Conservation (phyloP, 2,888 invertebrate species). For the Xylocampa areola region DNA sequence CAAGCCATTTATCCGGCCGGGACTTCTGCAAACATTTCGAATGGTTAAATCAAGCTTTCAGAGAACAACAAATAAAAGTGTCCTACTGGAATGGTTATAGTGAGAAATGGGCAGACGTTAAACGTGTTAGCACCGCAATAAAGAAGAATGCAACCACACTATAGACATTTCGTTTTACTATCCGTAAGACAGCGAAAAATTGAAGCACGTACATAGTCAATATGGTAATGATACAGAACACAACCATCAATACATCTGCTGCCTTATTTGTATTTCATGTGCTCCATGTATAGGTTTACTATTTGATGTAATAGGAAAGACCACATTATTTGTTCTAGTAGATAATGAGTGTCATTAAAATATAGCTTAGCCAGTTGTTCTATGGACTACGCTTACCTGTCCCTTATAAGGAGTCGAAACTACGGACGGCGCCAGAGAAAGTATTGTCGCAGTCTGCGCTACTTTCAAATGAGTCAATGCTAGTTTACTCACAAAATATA, state of each 20-base stretch:
- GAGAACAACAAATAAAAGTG: constrained; percentile 72
- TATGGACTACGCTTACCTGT: constrained; percentile 44
- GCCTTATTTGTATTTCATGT: constrained; percentile 40
- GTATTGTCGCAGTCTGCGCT: constrained; percentile 36
- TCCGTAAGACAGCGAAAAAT: constrained; percentile 27
- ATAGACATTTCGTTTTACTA: constrained; percentile 46
- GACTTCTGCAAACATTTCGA: constrained; percentile 65
- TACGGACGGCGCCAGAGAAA: constrained; percentile 56
- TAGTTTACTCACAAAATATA: constrained; percentile 45
- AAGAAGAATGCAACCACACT: constrained; percentile 65
- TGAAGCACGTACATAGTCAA: constrained; percentile 31
- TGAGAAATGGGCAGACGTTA: constrained; percentile 71
- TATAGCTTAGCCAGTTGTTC: constrained; percentile 43
- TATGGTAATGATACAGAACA: constrained; percentile 32
- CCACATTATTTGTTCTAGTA: constrained; percentile 35
- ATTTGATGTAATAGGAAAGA: constrained; percentile 36
- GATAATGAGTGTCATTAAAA: constrained; percentile 56
- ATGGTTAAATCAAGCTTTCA: constrained; percentile 72
- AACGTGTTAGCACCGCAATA: constrained; percentile 70
- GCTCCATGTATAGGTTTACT: constrained; percentile 22
- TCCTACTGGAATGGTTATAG: constrained; percentile 70
- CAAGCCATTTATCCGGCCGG: constrained; percentile 61
- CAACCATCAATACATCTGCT: constrained; percentile 22
- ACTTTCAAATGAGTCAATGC: constrained; percentile 50
- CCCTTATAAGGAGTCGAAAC: constrained; percentile 59